These are phyloP conservation scores for Scolopax bukidnonensis DNA, from an alignment of 2,797 vertebrate species.

Conservation along the genomic window DNA sequence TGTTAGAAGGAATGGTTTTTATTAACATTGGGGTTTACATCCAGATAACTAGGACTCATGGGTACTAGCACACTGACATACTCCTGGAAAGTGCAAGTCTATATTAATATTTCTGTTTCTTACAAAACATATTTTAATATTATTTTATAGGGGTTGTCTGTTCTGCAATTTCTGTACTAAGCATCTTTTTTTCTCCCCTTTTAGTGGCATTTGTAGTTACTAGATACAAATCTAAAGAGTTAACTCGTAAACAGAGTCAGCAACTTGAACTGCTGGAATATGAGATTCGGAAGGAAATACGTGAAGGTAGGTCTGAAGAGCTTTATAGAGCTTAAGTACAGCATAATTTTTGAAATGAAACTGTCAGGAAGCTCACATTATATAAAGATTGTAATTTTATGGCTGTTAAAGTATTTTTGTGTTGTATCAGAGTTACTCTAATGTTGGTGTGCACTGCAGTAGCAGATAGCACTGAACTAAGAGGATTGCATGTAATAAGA, in stretches of 20 bases:
- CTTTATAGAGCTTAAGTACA: not conserved
- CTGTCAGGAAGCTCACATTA: not conserved
- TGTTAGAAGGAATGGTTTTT: not conserved
- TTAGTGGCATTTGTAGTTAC: slow-evolving; percentile 79
- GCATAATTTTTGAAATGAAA: not conserved
- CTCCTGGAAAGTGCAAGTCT: not conserved
- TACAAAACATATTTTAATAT: not conserved
- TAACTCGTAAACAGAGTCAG: slow-evolving; percentile 84
- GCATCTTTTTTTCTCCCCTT: slow-evolving; percentile 6
- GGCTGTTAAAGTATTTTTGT: slow-evolving; percentile 21
- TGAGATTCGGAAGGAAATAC: slow-evolving; percentile 91
- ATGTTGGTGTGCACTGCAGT: not conserved
- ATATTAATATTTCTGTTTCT: not conserved
- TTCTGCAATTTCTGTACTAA: not conserved
- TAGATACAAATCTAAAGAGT: slow-evolving; percentile 82
- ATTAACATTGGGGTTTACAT: not conserved
- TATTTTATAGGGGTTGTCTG: not conserved
- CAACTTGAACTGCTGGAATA: slow-evolving; percentile 87
- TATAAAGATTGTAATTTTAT: not conserved
- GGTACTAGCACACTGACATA: not conserved
- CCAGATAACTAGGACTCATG: not conserved
- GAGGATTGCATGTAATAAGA: not conserved
- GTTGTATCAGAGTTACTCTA: not conserved
- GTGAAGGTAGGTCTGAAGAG: slow-evolving; percentile 83
- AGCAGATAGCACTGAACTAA: not conserved